These are phyloP conservation scores for Bos indicus DNA, from an alignment of 2,113 vertebrate genomes.

Conservation along the genomic window DNA sequence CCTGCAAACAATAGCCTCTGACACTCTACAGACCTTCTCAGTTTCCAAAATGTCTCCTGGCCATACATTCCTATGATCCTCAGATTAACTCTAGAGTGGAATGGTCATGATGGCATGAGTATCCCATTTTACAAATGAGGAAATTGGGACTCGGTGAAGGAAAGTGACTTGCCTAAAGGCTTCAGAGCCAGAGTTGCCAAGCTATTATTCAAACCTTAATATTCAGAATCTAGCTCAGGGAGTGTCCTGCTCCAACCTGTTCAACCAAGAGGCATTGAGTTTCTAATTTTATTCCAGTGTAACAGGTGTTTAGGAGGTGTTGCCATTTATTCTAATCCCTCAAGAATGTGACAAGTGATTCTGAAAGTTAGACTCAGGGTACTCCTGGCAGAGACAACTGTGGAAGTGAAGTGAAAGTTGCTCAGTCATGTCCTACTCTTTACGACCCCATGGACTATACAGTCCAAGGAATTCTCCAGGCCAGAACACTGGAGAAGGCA, in stretches of 20 bases:
- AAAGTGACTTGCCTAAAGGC: background rate
- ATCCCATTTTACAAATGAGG: background rate
- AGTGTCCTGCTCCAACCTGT: background rate
- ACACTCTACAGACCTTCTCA: background rate
- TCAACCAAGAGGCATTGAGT: background rate
- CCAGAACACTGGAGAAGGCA: background rate
- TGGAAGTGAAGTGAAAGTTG: background rate
- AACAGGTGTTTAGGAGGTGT: background rate
- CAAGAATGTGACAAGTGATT: background rate
- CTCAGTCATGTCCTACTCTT: background rate
- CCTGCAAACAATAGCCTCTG: background rate
- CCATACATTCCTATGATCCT: background rate
- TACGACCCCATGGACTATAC: background rate
- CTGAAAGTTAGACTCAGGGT: background rate
- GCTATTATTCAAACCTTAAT: background rate
- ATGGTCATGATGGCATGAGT: background rate
- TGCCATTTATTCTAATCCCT: background rate
- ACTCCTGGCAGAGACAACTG: background rate
- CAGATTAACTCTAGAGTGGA: background rate
- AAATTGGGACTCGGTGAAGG: background rate
- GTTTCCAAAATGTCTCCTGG: background rate
- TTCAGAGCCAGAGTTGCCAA: background rate
- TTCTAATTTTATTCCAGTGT: background rate
- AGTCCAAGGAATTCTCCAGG: background rate
- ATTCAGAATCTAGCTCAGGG: background rate